Evolutionary conservation across 1,140 invertebrate genomes (phyloP), one percentile per base, ranked within the genome.

Genomic region (Danaus plexippus): DNA sequence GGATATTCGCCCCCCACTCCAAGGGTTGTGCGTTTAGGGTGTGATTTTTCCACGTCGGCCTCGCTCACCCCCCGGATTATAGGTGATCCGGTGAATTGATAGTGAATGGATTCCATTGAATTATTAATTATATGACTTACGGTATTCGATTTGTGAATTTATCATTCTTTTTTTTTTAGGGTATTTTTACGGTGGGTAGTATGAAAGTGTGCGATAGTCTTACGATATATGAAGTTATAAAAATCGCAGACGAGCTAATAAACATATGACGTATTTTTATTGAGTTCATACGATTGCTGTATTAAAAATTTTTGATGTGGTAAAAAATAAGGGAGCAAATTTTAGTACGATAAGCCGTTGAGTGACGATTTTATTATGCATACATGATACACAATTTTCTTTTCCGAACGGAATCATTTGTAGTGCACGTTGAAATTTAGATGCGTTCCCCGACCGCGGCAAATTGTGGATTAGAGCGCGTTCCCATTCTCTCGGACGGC

Each of bases 21-120:
- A 57, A 58, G 63, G 63, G 61, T 69, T 81, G 84, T 86, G 81
- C 80, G 82, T 75, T 86, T 86, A 86, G 73, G 63, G 71, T 67
- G 70, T 70, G 65, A 78, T 80, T 75, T 75, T 75, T 77, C 72
- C 71, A 67, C 74, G 74, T 76, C 75, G 48, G 32, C 50, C 57
- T 40, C 42, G 60, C 52, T 77, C 74, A 80, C 69, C 22, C 59
- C 52, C 54, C 50, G 69, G 75, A 75, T 80, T 77, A 80, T 53
- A 56, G 64, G 71, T 62, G 49, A 71, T 54, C 66, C 59, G 50
- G 15, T 43, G 61, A 60, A 63, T 63, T 59, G 62, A 64, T 64
- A 60, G 58, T 54, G 45, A 56, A 48, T 59, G 49, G 59, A 59
- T 56, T 47, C 54, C 54, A 15, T 47, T 64, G 62, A 56, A 61